These are phyloP conservation scores for Neoniphon sammara DNA, from an alignment of 2,797 vertebrate species.

Conservation along the genomic window DNA sequence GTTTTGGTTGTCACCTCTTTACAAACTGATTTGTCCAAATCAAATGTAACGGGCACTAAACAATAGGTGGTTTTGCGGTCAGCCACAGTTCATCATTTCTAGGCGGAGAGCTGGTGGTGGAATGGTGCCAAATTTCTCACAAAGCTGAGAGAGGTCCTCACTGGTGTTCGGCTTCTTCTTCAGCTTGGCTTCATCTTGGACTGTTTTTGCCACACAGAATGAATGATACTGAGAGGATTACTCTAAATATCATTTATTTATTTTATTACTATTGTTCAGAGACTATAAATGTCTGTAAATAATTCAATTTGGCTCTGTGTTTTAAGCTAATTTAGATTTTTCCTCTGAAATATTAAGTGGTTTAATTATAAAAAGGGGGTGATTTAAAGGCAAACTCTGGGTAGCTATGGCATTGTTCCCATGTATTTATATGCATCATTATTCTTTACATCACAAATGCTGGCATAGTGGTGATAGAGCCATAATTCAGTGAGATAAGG, in stretches of 20 bases:
- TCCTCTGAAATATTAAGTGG: constrained; percentile 3
- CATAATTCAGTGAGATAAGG: neutral
- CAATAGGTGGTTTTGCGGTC: neutral
- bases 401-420: neutral
- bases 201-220: neutral
- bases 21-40: neutral
- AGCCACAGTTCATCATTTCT: constrained; percentile 25
- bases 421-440: neutral
- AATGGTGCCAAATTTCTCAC: constrained; percentile 52
- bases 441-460: neutral
- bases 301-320: neutral
- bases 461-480: neutral
- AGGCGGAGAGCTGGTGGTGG: constrained; percentile 4
- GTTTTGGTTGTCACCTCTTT: too few species aligned
- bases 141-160: constrained; percentile 10
- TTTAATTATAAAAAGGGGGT: neutral
- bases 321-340: neutral
- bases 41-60: too few species aligned
- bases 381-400: constrained; percentile 31
- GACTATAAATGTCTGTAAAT: neutral
- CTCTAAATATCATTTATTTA: neutral
- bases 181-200: neutral
- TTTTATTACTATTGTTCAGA: too few species aligned
- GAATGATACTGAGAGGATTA: neutral
- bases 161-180: neutral